These are phyloP conservation scores for Quiscalus mexicanus DNA, from an alignment of 2,113 vertebrate species.

Conservation along the genomic window DNA sequence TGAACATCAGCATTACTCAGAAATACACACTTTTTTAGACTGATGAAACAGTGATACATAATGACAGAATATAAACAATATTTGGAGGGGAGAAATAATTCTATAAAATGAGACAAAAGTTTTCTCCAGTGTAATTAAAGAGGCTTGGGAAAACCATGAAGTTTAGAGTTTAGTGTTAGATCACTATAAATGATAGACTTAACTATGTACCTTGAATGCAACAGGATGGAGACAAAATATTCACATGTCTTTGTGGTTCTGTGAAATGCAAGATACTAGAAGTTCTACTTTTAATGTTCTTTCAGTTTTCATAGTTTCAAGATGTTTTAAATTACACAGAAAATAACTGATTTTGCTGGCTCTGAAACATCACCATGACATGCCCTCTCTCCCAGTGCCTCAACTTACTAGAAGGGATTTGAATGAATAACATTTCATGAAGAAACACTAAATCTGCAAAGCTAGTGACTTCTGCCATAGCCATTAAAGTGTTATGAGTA, in stretches of 20 bases:
- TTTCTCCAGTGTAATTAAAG: not conserved
- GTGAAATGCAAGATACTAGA: not conserved
- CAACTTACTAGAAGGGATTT: not conserved
- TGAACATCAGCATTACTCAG: not conserved
- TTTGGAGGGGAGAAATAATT: not conserved
- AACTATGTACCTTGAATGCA: not conserved
- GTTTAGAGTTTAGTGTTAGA: not conserved
- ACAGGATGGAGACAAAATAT: not conserved
- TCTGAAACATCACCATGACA: not conserved
- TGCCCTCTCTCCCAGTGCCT: not conserved
- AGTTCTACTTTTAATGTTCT: not conserved
- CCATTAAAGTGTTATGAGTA: not conserved
- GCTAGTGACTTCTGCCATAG: not conserved
- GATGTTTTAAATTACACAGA: not conserved
- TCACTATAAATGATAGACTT: not conserved
- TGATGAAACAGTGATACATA: not conserved
- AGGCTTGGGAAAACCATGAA: not conserved
- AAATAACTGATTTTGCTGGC: not conserved
- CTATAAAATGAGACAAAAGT: not conserved
- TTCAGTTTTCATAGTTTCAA: not conserved
- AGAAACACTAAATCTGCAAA: not conserved
- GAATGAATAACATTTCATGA: not conserved
- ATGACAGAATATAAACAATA: not conserved
- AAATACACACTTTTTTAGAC: not conserved
- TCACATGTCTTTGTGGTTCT: not conserved